Percentiles rank a stretch among this genome's conserved stretches.
These are phyloP conservation scores for Mastomys coucha DNA, from an alignment of 2,113 vertebrate genomes.

Conservation along the genomic window DNA sequence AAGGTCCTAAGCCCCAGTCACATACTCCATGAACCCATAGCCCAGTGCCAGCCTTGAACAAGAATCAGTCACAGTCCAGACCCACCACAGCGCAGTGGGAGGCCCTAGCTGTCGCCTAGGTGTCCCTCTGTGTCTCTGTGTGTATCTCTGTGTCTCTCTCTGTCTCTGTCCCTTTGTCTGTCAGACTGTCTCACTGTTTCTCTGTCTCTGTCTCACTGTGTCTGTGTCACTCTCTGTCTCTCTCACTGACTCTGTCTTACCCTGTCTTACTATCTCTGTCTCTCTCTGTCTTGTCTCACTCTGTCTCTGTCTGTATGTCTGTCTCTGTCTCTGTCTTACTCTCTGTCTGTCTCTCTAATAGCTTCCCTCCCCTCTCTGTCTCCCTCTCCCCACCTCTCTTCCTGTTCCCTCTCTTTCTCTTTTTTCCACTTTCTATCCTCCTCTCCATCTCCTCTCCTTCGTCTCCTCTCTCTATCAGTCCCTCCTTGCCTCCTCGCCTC, in stretches of 20 bases:
- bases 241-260: too few relatives aligned
- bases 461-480: background rate
- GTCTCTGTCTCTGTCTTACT: background rate
- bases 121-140: background rate
- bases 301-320: background rate
- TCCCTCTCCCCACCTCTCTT: background rate
- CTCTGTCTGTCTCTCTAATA: background rate
- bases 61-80: background rate
- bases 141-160: background rate
- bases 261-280: background rate
- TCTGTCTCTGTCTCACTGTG: too few relatives aligned
- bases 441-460: background rate
- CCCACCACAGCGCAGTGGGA: fast-evolving
- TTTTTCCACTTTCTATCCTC: too few relatives aligned
- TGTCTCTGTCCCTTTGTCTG: background rate
- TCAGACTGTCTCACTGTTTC: background rate
- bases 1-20: background rate
- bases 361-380: too few relatives aligned
- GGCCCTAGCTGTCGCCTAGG: background rate
- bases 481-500: background rate
- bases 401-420: background rate
- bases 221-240: background rate
- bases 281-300: background rate
- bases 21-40: fast-evolving
- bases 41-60: background rate